phyloP scores from a whole-genome alignment of 2,888 invertebrate species.

The Gerris lacustris region DNA sequence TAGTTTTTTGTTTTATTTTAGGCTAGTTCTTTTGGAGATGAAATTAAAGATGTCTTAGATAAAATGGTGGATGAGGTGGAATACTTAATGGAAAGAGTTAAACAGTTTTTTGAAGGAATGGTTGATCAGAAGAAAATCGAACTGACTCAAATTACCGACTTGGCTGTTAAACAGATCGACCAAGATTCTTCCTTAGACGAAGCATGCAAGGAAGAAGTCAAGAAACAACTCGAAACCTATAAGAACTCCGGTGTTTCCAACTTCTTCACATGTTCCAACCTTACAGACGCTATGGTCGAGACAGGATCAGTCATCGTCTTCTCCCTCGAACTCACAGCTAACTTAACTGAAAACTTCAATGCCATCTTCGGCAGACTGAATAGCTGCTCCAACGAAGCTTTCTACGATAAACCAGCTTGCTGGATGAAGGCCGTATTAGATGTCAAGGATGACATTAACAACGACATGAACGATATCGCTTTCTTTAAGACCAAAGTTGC shows the following conservation, averaged over 20 bases:
- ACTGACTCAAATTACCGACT: neutral
- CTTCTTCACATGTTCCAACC: slow-evolving; percentile 6
- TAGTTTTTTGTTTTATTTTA: too few relatives aligned
- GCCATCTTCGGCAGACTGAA: neutral
- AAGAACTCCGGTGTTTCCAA: neutral
- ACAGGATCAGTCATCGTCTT: neutral
- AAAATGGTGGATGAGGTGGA: too few relatives aligned
- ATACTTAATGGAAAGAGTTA: too few relatives aligned
- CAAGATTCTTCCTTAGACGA: neutral
- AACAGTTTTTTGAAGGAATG: neutral
- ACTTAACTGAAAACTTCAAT: neutral
- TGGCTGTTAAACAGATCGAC: neutral
- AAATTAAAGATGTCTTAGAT: too few relatives aligned
- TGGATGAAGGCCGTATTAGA: neutral
- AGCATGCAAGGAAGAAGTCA: neutral
- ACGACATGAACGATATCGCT: neutral
- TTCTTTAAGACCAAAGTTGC: neutral
- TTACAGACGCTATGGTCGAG: slow-evolving; percentile 2
- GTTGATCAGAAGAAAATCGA: neutral
- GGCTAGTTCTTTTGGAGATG: too few relatives aligned
- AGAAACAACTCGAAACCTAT: neutral
- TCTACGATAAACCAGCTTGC: neutral
- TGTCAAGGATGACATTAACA: neutral
- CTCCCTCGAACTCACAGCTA: neutral
- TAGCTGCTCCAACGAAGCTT: neutral